Conservation (phyloP, 2,113 vertebrate genomes). For the Phocoena phocoena region DNA sequence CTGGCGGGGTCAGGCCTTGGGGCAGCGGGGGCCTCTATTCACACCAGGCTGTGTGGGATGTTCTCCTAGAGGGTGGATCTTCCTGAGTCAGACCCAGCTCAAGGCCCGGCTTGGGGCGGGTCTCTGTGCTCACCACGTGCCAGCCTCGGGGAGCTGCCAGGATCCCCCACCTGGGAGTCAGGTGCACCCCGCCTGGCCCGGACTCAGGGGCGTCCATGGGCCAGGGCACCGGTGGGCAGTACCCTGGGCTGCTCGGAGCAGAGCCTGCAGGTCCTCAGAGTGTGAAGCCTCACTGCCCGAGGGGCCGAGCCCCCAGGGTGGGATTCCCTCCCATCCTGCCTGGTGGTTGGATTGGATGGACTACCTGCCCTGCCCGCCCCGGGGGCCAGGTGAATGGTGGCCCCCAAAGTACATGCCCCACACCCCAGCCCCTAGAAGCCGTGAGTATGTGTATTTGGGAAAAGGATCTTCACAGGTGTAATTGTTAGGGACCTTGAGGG, state of each 20-base stretch:
- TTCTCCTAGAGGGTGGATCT: no score
- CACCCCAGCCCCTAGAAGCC: not conserved
- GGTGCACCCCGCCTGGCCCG: not conserved
- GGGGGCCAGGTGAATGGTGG: not conserved
- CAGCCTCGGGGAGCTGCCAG: not conserved
- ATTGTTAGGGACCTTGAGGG: not conserved
- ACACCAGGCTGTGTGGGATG: rapidly evolving
- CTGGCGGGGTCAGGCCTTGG: rapidly evolving
- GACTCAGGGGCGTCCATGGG: not conserved
- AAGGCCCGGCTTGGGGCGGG: not conserved
- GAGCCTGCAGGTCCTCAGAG: not conserved
- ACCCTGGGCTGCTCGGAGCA: rapidly evolving
- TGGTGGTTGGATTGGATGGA: not conserved
- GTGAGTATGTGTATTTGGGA: no score
- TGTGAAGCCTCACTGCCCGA: no score
- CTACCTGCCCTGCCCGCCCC: not conserved
- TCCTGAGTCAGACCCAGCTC: not conserved
- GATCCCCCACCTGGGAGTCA: not conserved
- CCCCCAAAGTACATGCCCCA: not conserved
- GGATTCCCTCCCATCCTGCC: no score
- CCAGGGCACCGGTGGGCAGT: rapidly evolving
- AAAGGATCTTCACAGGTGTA: no score
- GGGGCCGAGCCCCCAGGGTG: no score
- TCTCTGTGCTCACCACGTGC: no score
- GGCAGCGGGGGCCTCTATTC: rapidly evolving